A percentile compares a stretch with the other conserved stretches of the same genome.
Conservation (phyloP, 2,113 vertebrate species). For the Verasper variegatus region DNA sequence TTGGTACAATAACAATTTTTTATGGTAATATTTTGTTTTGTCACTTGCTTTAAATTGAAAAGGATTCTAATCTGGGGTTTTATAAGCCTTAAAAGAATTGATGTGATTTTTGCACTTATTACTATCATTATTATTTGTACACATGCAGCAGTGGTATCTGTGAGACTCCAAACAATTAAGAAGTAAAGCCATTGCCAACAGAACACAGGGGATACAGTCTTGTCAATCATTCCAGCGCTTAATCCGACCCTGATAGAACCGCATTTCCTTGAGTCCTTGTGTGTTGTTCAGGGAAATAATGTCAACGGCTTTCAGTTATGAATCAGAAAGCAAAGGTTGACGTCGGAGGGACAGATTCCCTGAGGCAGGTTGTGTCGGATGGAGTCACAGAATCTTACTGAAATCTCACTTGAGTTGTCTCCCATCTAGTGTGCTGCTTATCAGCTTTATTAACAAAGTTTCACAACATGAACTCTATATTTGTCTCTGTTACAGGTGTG, state of each 20-base stretch:
- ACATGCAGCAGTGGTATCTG: neutral
- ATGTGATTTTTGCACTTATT: neutral
- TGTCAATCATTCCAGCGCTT: neutral
- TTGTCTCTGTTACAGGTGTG: constrained; percentile 43
- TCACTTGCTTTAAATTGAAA: neutral
- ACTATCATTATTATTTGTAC: neutral
- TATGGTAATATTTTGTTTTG: no score
- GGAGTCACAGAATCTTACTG: neutral
- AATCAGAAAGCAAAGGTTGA: neutral
- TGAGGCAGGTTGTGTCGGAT: neutral
- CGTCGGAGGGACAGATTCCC: constrained; percentile 10
- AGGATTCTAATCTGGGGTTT: no score
- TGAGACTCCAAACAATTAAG: no score
- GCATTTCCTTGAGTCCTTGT: neutral
- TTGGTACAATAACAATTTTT: no score
- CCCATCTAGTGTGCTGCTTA: neutral
- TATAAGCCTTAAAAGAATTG: neutral
- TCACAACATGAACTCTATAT: neutral
- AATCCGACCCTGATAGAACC: neutral
- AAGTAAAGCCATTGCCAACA: neutral
- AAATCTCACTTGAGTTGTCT: neutral
- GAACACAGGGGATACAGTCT: neutral
- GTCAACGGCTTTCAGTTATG: constrained; percentile 7
- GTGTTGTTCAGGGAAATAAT: neutral
- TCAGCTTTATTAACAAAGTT: constrained; percentile 5